Conservation (phyloP, 1,140 invertebrate species). For the Drosophila obscura region DNA sequence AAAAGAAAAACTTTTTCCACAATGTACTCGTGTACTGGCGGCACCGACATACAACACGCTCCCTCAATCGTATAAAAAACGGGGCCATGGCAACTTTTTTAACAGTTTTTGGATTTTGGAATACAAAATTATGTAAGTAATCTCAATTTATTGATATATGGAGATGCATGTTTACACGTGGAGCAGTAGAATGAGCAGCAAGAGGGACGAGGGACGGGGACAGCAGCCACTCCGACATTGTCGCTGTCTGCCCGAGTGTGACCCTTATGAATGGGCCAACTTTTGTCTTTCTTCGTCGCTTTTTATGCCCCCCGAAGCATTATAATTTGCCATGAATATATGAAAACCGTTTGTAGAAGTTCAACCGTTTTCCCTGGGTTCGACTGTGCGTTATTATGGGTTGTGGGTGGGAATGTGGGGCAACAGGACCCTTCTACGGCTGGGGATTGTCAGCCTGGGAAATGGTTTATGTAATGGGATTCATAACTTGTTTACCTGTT, state of each 20-base stretch:
- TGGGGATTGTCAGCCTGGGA: constrained; percentile 50
- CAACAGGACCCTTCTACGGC: neutral
- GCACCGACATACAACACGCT: constrained; percentile 16
- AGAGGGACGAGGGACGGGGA: neutral
- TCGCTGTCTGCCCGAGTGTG: constrained; percentile 44
- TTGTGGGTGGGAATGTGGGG: too few species aligned
- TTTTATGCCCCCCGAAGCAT: constrained; percentile 62
- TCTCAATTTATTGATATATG: constrained; percentile 78
- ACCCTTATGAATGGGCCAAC: constrained; percentile 73
- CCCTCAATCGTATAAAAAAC: constrained; percentile 46
- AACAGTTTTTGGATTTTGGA: constrained; percentile 81
- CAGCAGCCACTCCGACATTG: constrained; percentile 22
- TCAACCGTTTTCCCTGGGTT: constrained; percentile 34
- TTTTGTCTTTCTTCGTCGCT: constrained; percentile 68
- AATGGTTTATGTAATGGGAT: constrained; percentile 58
- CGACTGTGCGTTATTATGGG: neutral
- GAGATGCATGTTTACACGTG: constrained; percentile 59
- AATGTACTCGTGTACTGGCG: constrained; percentile 47
- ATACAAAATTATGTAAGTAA: constrained; percentile 82
- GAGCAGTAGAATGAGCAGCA: constrained; percentile 12
- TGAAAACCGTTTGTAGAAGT: constrained; percentile 65
- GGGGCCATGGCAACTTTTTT: constrained; percentile 70
- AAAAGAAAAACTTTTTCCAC: constrained; percentile 62
- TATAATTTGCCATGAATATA: constrained; percentile 81
- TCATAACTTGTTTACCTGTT: constrained; percentile 54